Conservation (phyloP, 1,140 invertebrate species). For the Bathynomus jamesi region DNA sequence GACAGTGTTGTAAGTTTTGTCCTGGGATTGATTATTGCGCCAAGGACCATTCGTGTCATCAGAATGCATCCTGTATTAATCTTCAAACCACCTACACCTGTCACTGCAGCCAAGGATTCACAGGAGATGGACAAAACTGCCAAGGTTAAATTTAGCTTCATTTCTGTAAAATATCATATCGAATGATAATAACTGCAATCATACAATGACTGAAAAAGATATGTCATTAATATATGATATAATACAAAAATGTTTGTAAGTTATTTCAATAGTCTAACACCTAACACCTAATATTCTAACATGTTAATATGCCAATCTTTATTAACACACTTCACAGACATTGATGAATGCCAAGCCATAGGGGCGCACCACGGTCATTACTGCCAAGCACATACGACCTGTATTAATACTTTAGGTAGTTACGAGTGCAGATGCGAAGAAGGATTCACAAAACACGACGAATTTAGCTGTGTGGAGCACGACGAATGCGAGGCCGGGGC, state of each 20-base stretch:
- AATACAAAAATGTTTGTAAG: no score
- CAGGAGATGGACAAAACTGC: slow-evolving; percentile 68
- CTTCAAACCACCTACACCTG: slow-evolving; percentile 73
- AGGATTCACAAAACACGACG: slow-evolving; percentile 64
- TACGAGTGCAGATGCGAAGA: slow-evolving; percentile 47
- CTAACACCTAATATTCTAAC: no score
- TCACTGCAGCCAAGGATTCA: slow-evolving; percentile 71
- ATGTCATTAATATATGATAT: no score
- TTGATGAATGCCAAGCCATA: slow-evolving; percentile 67
- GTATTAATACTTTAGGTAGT: slow-evolving; percentile 67
- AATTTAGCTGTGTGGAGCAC: slow-evolving; percentile 70
- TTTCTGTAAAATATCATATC: no score
- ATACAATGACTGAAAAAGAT: no score
- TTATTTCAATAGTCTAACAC: no score
- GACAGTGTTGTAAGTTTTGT: slow-evolving; percentile 85
- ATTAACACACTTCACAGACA: no score
- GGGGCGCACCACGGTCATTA: slow-evolving; percentile 68
- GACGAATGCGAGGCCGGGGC: slow-evolving; percentile 61
- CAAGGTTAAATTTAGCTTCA: no score
- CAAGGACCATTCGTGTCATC: slow-evolving; percentile 68
- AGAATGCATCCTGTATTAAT: slow-evolving; percentile 75
- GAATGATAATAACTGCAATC: no score
- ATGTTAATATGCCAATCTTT: no score
- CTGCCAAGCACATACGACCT: slow-evolving; percentile 68
- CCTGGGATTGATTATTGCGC: slow-evolving; percentile 85